Conservation (phyloP, 1,140 invertebrate species). For the Heliconius eleuchia region DNA sequence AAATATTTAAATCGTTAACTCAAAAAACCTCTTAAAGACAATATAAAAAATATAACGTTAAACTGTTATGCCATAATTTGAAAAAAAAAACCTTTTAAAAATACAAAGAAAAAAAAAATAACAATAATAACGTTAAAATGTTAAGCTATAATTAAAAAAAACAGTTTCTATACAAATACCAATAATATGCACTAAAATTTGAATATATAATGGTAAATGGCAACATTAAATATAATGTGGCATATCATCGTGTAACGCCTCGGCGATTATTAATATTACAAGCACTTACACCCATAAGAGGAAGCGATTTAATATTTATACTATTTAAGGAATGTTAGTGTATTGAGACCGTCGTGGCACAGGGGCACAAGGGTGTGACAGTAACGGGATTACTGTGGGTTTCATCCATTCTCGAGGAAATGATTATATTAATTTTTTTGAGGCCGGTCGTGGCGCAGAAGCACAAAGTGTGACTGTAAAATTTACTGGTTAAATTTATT, state of each 20-base stretch:
- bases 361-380: no score
- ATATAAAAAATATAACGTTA: background rate
- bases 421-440: no score
- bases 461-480: no score
- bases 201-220: background rate
- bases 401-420: no score
- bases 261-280: background rate
- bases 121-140: background rate
- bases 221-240: background rate
- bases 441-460: no score
- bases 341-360: no score
- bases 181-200: constrained; percentile 2
- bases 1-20: no score
- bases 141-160: background rate
- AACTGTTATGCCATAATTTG: background rate
- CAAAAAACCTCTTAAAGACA: no score
- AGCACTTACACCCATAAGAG: background rate
- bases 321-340: no score
- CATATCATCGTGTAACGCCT: background rate
- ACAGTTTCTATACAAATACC: background rate
- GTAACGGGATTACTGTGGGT: no score
- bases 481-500: no score
- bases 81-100: background rate
- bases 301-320: background rate
- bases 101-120: no score